Base-by-base conservation (phyloP, 1,140 invertebrate species). In the Zaprionus tsacasi region DNA sequence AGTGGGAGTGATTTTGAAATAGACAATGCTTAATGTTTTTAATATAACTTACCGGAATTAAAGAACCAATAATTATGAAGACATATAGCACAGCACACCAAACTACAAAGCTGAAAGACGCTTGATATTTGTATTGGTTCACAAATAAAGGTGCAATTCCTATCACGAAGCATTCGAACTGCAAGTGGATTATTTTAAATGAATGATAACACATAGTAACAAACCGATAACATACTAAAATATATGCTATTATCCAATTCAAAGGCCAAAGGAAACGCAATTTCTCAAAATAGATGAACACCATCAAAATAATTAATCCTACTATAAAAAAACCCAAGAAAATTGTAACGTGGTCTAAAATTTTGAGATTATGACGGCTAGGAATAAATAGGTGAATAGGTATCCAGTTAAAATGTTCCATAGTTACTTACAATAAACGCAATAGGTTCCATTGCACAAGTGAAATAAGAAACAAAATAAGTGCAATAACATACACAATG, bases 241-340 rank as follows among this genome's bases (percentile, higher is more conserved):
- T 2, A 0, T 87, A 17, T 0, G 70, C 67, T 11, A 82, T 13
- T 10, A 87, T 15, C 76, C 79, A 82, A 43, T 82, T 87, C 1
- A 60, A 0, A 0, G 78, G 75, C 12, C 36, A 40, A 5, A n/a
- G 12, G 12, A 88, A 82, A 3, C 82, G 79, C 36, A 87, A 5
- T 13, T 25, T n/a, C 12, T 87, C 82, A 25, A 87, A 70, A 48
- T 82, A 87, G 15, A 87, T 70, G 56, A 82, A 87, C n/a, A 82
- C 0, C 8, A 45, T 0, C 0, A 75, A 35, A 1, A 78, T n/a
- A 1, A 87, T 8, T 45, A 45, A 17, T 8, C 40, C 40, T 15
- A 8, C 7, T 7, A 8, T 7, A 15, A 45, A 45, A 8, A 15
- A 45, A 45, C 6, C 2, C 2, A 8, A 7, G 3, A 7, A 8